Base-by-base conservation (phyloP, 2,797 vertebrate genomes). In the Alauda arvensis region DNA sequence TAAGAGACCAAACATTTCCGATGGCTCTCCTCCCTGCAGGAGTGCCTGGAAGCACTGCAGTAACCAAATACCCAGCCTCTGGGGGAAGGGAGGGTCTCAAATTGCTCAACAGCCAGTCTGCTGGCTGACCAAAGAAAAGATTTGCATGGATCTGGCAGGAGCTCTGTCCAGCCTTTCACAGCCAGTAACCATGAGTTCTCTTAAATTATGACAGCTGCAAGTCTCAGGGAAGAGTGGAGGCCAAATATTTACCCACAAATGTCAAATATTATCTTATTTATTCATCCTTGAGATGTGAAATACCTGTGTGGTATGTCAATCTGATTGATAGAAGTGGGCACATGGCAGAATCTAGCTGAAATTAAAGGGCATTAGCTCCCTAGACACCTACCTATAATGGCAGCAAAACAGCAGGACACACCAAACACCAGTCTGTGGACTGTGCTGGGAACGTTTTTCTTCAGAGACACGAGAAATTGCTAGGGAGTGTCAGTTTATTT, bases 141-240 rank as follows among this genome's bases (percentile, higher is more conserved):
- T 45, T 81, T 91, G 40, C 45, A 6, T 5, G 23, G 39, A 67
- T 67, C 77, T 88, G 86, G 88, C 88, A 91, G 51, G 28, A 74
- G 40, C 23, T 51, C 43, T 33, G 68, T 92, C 81, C 68, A 56
- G 68, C 46, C 81, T 84, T 92, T 86, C 90, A 90, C 62, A 87
- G 93, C 72, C 90, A 93, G 76, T 46, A 87, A 82, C 39, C 14
- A 29, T 37, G 43, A 87, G 68, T 31, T 70, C 78, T 79, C 46
- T 63, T 76, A 67, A 90, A 94, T 56, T 25, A 84, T 39, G 61
- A 67, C 53, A 76, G 49, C 71, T 91, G 62, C 68, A 78, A 92
- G 55, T 71, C 68, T 62, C 56, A 24, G 14, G 33, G 60, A 76
- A 83, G 17, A 83, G 17, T 2, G 2, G 4, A 80, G 19, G 34